phyloP scores from a whole-genome alignment of 2,113 vertebrate species.

The Chlorodrepanis virens region DNA sequence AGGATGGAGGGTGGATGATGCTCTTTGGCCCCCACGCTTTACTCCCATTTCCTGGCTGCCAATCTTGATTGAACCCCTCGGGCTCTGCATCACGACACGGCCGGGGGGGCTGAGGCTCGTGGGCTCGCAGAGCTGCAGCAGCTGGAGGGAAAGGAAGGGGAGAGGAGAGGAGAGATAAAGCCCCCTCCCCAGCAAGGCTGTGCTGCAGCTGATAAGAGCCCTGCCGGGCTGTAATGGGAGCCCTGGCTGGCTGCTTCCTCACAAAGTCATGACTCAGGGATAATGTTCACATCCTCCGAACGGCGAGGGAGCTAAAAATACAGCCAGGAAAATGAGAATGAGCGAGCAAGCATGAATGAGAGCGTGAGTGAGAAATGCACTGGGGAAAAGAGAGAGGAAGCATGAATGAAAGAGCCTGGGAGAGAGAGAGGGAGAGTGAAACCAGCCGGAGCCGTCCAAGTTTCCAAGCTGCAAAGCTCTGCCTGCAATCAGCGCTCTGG shows the following conservation, averaged over 20 bases:
- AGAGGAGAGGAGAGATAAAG: background rate
- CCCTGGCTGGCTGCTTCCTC: constrained; percentile 80
- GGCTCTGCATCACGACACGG: background rate
- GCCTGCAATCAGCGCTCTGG: background rate
- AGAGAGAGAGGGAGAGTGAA: background rate
- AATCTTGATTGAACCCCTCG: constrained; percentile 6
- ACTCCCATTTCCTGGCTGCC: constrained; percentile 51
- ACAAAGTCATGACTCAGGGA: constrained; percentile 81
- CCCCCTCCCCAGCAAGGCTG: constrained; percentile 36
- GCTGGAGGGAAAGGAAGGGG: constrained; percentile 1
- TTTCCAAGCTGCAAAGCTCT: constrained; percentile 43
- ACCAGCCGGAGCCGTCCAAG: constrained; percentile 25
- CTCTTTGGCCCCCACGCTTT: constrained; percentile 16
- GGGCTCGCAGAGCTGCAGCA: background rate
- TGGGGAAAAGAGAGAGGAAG: constrained; percentile 8
- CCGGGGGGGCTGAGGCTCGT: background rate
- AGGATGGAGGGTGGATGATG: background rate
- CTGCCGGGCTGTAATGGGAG: constrained; percentile 43
- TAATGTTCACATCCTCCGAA: constrained; percentile 85
- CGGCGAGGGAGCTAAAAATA: constrained; percentile 87
- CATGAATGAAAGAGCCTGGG: constrained; percentile 21
- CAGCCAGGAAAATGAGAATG: constrained; percentile 56
- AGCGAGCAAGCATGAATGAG: constrained; percentile 59
- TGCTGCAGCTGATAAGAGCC: constrained; percentile 73
- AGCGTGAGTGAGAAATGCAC: constrained; percentile 43